Evolutionary conservation across 2,113 vertebrate genomes (phyloP).

Genomic region (Guaruba guarouba): DNA sequence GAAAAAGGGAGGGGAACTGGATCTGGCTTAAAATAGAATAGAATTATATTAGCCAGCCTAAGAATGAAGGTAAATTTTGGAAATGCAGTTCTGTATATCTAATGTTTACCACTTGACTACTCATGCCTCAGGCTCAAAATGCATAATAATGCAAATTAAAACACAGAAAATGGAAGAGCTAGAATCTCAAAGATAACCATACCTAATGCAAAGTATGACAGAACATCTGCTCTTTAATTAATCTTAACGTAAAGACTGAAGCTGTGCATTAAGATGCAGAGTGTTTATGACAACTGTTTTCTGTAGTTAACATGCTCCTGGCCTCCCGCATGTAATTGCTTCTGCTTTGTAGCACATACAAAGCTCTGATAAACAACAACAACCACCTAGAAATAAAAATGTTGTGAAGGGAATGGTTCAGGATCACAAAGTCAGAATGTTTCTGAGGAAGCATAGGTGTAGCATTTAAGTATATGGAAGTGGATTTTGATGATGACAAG

Average conservation of each 20-base stretch:
- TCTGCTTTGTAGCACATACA: slow-evolving; percentile 72
- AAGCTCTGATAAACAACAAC: slow-evolving; percentile 66
- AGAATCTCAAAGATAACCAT: slow-evolving; percentile 78
- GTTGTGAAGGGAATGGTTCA: slow-evolving; percentile 31
- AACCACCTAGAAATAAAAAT: slow-evolving; percentile 60
- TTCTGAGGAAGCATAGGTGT: background rate
- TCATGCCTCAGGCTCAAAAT: slow-evolving; percentile 78
- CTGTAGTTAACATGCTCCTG: slow-evolving; percentile 67
- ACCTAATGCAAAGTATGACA: slow-evolving; percentile 71
- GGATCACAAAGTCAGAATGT: slow-evolving; percentile 39
- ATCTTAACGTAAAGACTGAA: slow-evolving; percentile 77
- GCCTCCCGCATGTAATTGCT: slow-evolving; percentile 69
- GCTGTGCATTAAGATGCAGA: slow-evolving; percentile 66
- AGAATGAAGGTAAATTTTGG: slow-evolving; percentile 72
- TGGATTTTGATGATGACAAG: background rate
- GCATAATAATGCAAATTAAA: slow-evolving; percentile 79
- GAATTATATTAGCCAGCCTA: slow-evolving; percentile 70
- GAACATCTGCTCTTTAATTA: slow-evolving; percentile 84
- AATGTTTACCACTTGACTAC: slow-evolving; percentile 80
- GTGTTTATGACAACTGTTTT: slow-evolving; percentile 74
- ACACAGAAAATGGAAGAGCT: slow-evolving; percentile 69
- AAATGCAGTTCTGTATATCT: slow-evolving; percentile 69
- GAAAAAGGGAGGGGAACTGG: slow-evolving; percentile 65
- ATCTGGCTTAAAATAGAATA: slow-evolving; percentile 73
- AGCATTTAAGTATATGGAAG: background rate